A percentile compares a stretch with the other conserved stretches of the same genome.
phyloP scores from a whole-genome alignment of 2,113 vertebrate genomes.

The Gopherus flavomarginatus region DNA sequence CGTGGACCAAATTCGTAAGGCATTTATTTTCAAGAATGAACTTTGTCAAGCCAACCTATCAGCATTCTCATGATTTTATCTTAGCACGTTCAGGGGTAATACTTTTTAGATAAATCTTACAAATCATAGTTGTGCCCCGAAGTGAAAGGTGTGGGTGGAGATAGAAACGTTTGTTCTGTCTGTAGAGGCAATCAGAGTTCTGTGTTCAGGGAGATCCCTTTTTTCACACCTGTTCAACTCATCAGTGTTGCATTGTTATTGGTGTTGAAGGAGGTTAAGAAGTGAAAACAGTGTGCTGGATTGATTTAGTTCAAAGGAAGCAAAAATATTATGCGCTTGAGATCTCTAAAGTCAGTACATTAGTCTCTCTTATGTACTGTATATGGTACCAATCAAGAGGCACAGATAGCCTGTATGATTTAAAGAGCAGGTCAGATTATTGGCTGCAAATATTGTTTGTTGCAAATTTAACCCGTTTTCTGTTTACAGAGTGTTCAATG shows the following conservation, averaged over 20 bases:
- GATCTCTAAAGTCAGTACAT: not conserved
- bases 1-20: not conserved
- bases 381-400: not conserved
- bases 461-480: not conserved
- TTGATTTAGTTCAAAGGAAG: constrained; percentile 21
- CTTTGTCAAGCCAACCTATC: constrained; percentile 4
- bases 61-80: constrained; percentile 2
- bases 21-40: not conserved
- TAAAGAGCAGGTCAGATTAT: not conserved
- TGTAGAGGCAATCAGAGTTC: not conserved
- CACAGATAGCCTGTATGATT: not conserved
- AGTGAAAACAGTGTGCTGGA: not conserved
- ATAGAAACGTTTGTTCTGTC: constrained; percentile 70
- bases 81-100: constrained; percentile 42
- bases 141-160: constrained; percentile 69
- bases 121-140: constrained; percentile 59
- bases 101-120: constrained; percentile 66
- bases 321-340: not conserved
- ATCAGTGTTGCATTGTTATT: not conserved
- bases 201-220: constrained; percentile 50
- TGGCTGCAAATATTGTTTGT: not conserved
- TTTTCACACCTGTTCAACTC: constrained; percentile 53
- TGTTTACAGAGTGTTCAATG: constrained; percentile 45
- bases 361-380: not conserved
- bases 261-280: not conserved